A percentile compares a stretch with the other conserved stretches of the same genome.
These are phyloP conservation scores for Diprion similis DNA, from an alignment of 1,140 invertebrate species.

Conservation along the genomic window DNA sequence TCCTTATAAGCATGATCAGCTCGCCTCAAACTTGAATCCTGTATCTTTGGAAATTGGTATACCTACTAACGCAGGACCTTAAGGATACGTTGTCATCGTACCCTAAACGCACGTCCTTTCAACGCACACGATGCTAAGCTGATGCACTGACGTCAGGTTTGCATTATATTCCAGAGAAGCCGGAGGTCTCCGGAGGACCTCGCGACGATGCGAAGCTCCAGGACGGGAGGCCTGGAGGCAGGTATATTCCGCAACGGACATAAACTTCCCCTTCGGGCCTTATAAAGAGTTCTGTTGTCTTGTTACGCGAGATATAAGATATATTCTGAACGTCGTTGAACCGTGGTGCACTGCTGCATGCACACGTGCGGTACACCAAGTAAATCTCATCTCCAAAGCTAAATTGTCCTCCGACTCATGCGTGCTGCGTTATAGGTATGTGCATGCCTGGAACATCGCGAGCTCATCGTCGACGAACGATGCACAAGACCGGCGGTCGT, in stretches of 20 bases:
- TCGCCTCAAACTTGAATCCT: too few species aligned
- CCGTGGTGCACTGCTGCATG: conserved; percentile 34
- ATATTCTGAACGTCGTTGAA: conserved; percentile 26
- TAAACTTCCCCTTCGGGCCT: conserved; percentile 25
- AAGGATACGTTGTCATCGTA: too few species aligned
- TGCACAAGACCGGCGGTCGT: too few species aligned
- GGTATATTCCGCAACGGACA: not conserved
- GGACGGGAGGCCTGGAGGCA: too few species aligned
- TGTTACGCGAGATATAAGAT: conserved; percentile 46
- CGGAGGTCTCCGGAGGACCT: not conserved
- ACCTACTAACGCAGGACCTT: too few species aligned
- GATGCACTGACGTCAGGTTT: not conserved
- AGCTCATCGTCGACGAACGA: too few species aligned
- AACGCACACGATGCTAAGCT: not conserved
- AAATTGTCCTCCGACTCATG: conserved; percentile 35
- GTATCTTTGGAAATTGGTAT: too few species aligned
- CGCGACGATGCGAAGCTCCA: not conserved
- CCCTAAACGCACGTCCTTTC: too few species aligned
- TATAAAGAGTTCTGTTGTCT: conserved; percentile 52
- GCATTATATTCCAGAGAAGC: not conserved
- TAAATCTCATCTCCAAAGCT: conserved; percentile 44
- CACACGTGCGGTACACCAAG: conserved; percentile 41
- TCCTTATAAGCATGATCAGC: too few species aligned
- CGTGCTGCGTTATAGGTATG: conserved; percentile 7
- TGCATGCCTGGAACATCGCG: not conserved